Conservation (phyloP, 1,140 invertebrate genomes). For the Brachionus angularis region DNA sequence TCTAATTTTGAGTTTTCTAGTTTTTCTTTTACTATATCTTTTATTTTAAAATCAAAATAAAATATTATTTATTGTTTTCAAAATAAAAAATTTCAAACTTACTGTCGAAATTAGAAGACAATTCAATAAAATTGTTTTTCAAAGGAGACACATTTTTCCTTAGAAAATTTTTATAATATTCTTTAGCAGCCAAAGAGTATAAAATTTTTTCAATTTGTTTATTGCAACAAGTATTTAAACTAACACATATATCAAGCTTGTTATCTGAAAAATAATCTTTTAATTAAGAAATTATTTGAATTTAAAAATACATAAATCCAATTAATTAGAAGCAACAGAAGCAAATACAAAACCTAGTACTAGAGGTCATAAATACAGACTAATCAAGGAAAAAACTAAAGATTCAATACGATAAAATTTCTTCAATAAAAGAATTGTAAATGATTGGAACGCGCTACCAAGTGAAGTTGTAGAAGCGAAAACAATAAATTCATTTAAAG, state of each 20-base stretch:
- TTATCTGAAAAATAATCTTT: too few relatives aligned
- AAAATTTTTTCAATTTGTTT: not conserved
- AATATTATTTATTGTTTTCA: not conserved
- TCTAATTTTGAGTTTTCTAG: constrained; percentile 2
- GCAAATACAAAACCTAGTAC: too few relatives aligned
- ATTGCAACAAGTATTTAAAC: not conserved
- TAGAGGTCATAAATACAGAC: too few relatives aligned
- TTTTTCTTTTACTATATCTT: not conserved
- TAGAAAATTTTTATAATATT: not conserved
- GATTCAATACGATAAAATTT: too few relatives aligned
- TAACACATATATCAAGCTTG: not conserved
- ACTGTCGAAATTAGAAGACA: constrained; percentile 10
- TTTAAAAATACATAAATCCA: too few relatives aligned
- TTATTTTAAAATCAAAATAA: not conserved
- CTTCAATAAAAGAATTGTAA: too few relatives aligned
- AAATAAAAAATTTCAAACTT: not conserved
- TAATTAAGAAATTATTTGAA: too few relatives aligned
- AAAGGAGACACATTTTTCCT: not conserved
- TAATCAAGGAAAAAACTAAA: too few relatives aligned
- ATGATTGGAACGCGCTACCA: too few relatives aligned
- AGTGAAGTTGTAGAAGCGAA: too few relatives aligned
- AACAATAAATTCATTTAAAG: too few relatives aligned
- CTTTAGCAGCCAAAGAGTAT: not conserved
- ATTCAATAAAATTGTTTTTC: not conserved
- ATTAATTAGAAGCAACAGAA: too few relatives aligned